Evolutionary conservation across 2,113 vertebrate species (phyloP).

Genomic region (Willisornis vidua): DNA sequence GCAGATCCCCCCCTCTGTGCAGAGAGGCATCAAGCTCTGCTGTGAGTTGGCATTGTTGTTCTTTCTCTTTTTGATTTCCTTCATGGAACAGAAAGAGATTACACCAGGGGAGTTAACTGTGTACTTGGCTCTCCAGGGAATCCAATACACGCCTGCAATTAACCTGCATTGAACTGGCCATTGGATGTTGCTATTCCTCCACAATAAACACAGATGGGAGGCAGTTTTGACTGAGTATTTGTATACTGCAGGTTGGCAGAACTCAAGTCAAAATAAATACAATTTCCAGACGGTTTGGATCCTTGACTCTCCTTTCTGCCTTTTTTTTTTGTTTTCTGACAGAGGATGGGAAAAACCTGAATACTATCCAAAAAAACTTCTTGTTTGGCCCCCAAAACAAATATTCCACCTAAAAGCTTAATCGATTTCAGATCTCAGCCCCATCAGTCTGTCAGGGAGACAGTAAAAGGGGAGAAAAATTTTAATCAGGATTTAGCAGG

Average conservation of each 20-base stretch:
- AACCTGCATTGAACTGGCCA: slow-evolving; percentile 60
- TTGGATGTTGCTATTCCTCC: slow-evolving; percentile 24
- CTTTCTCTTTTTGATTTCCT: slow-evolving; percentile 61
- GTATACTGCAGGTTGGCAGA: slow-evolving; percentile 63
- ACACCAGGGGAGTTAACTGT: slow-evolving; percentile 3
- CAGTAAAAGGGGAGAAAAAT: not conserved
- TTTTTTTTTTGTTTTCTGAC: not conserved
- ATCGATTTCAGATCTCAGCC: slow-evolving; percentile 30
- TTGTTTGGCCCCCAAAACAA: slow-evolving; percentile 16
- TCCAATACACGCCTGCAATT: slow-evolving; percentile 29
- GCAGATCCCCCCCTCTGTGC: not conserved
- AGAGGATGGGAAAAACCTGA: not conserved
- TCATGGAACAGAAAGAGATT: slow-evolving; percentile 57
- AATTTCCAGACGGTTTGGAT: slow-evolving; percentile 45
- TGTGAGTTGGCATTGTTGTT: slow-evolving; percentile 50
- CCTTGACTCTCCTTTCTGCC: not conserved
- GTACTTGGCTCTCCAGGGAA: slow-evolving; percentile 31
- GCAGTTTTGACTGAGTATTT: slow-evolving; percentile 57
- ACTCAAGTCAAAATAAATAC: slow-evolving; percentile 65
- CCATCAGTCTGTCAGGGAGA: slow-evolving; percentile 23
- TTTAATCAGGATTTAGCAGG: slow-evolving; percentile 26
- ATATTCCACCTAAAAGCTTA: slow-evolving; percentile 6
- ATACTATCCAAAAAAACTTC: not conserved
- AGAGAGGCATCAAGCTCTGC: slow-evolving; percentile 40
- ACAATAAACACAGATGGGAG: slow-evolving; percentile 56